Evolutionary conservation across 1,140 invertebrate species (phyloP).

Genomic region (Drosophila saltans): DNA sequence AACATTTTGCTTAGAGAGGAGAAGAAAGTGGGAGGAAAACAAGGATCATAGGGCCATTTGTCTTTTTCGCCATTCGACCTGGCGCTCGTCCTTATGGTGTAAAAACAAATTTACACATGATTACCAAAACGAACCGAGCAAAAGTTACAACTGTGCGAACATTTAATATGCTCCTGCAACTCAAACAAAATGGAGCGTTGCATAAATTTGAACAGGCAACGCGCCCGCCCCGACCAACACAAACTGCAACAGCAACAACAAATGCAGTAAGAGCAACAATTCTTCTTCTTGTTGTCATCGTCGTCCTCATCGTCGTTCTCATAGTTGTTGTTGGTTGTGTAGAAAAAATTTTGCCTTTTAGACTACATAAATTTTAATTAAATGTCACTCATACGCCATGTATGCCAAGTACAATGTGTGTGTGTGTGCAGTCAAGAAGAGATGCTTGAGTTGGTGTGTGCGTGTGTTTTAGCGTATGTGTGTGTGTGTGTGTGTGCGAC

Average conservation of each 20-base stretch:
- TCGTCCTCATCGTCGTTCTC: slow-evolving; percentile 16
- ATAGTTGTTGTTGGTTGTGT: slow-evolving; percentile 33
- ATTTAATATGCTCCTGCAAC: slow-evolving; percentile 66
- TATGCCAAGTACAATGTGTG: slow-evolving; percentile 63
- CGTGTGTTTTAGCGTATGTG: slow-evolving; percentile 17
- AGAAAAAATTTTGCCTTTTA: slow-evolving; percentile 67
- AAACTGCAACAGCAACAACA: background rate
- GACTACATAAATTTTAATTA: slow-evolving; percentile 80
- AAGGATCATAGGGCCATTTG: background rate
- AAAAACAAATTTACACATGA: slow-evolving; percentile 80
- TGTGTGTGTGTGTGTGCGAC: slow-evolving; percentile 47
- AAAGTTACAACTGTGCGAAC: slow-evolving; percentile 42
- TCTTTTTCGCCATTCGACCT: slow-evolving; percentile 41
- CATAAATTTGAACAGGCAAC: slow-evolving; percentile 70
- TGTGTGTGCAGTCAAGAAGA: slow-evolving; percentile 42
- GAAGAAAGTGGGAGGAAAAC: background rate
- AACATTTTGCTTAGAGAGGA: slow-evolving; percentile 8
- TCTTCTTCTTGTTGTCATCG: slow-evolving; percentile 11
- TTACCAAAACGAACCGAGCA: slow-evolving; percentile 58
- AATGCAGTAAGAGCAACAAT: slow-evolving; percentile 16
- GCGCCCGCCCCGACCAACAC: background rate
- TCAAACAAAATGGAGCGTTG: slow-evolving; percentile 78
- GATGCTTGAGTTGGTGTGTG: slow-evolving; percentile 33
- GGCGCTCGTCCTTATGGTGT: slow-evolving; percentile 47
- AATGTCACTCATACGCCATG: slow-evolving; percentile 81